Evolutionary conservation across 2,888 invertebrate species (phyloP), one percentile per base, ranked within the genome.

Genomic region (Lasius platythorax): DNA sequence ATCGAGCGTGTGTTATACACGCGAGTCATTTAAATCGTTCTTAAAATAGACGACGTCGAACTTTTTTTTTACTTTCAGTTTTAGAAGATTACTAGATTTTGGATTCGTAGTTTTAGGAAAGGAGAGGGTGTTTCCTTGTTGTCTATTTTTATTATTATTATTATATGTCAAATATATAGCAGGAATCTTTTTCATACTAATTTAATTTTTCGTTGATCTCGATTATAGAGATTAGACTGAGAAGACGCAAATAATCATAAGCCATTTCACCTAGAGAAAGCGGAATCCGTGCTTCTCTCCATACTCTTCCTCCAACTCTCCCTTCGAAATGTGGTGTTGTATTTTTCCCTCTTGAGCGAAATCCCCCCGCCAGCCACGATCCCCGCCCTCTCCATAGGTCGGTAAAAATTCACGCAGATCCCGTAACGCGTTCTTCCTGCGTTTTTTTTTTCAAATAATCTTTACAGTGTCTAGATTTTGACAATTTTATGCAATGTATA

Each of bases 371-470:
- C 91, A 33, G 87, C 92, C 6, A 87, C 85, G 5, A 79, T 95
- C 23, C 96, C 96, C 87, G 96, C 96, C 85, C 97, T 96, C 94
- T 98, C 98, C 91, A 99, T 97, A 9, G 99, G 98, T 74, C 99
- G 97, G 95, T 99, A 99, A 95, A 99, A 99, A 95, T 99, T 99
- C 84, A 99, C 98, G 95, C 99, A 99, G 90, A 99, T 98, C 58
- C 99, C 99, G 95, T 98, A 99, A 43, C 99, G 97, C 18, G 98
- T 98, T 95, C 98, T 98, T 56, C 97, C 97, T 97, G 91, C 50
- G 23, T 23, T 23, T 23, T 23, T 86, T 56, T 73, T 28, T 11
- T 40, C 53, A 18, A 46, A 67, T 40, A 37, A 3, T 6, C 15
- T 23, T 58, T 40, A 18, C 3, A 33, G 0, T 11, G 11, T n/a